Conservation (phyloP, 2,113 vertebrate genomes). For the Micromys minutus region DNA sequence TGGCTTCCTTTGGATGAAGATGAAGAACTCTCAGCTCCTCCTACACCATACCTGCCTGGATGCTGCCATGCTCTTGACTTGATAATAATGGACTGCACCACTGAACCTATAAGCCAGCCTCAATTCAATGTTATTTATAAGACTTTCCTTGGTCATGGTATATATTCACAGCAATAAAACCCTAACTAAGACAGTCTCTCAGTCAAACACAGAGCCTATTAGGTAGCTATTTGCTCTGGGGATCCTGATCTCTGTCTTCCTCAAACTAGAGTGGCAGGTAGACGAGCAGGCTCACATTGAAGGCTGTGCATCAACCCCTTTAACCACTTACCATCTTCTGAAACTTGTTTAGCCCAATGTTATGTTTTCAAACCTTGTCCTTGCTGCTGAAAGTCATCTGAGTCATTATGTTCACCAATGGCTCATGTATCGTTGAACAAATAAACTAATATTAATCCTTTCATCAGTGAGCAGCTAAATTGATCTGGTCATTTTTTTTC, state of each 20-base stretch:
- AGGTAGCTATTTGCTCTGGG: too few relatives aligned
- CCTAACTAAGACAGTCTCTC: too few relatives aligned
- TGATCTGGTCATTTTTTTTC: neutral
- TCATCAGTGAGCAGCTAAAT: neutral
- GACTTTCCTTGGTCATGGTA: too few relatives aligned
- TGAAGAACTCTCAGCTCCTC: too few relatives aligned
- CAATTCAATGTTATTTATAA: too few relatives aligned
- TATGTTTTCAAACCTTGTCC: neutral
- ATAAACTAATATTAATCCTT: conserved; percentile 12
- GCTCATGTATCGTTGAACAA: conserved; percentile 35
- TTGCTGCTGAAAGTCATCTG: neutral
- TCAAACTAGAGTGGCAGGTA: neutral
- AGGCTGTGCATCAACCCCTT: too few relatives aligned
- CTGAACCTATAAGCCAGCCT: too few relatives aligned
- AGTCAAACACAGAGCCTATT: neutral
- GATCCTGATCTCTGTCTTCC: neutral
- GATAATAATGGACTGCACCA: too few relatives aligned
- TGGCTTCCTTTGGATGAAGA: too few relatives aligned
- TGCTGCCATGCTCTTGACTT: too few relatives aligned
- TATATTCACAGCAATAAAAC: too few relatives aligned
- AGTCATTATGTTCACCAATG: neutral
- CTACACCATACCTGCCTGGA: too few relatives aligned
- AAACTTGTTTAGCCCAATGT: neutral
- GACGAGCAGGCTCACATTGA: neutral
- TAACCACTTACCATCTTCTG: neutral